Evolutionary conservation across 1,140 invertebrate genomes (phyloP).

Genomic region (Lepidostoma basale): DNA sequence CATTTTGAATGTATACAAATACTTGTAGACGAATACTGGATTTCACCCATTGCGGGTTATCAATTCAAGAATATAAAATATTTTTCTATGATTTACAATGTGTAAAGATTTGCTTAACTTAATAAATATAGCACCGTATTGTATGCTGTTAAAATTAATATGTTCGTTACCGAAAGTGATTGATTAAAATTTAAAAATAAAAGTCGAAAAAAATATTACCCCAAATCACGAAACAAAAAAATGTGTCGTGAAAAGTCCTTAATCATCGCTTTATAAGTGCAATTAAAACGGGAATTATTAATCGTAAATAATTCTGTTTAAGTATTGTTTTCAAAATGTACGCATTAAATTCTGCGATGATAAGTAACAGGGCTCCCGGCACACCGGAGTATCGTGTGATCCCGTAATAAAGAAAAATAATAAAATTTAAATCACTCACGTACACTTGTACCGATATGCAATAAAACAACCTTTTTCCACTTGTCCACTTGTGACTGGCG

Average conservation of each 20-base stretch:
- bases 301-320: neutral
- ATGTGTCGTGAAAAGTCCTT: neutral
- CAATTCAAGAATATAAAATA: no score
- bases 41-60: no score
- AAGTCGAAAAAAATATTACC: no score
- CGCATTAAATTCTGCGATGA: neutral
- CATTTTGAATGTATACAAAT: no score
- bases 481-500: constrained; percentile 11
- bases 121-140: no score
- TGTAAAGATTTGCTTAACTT: no score
- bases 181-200: no score
- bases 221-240: neutral
- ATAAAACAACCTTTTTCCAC: constrained; percentile 12
- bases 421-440: constrained; percentile 18
- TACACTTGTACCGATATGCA: constrained; percentile 3
- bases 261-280: neutral
- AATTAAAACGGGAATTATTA: constrained; percentile 5
- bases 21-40: no score
- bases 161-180: no score
- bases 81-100: no score
- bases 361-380: neutral
- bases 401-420: constrained; percentile 9
- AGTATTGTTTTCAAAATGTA: neutral
- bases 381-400: constrained; percentile 10
- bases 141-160: no score